Base-by-base conservation (phyloP, 2,797 vertebrate species). In the Sebastes elongatus region DNA sequence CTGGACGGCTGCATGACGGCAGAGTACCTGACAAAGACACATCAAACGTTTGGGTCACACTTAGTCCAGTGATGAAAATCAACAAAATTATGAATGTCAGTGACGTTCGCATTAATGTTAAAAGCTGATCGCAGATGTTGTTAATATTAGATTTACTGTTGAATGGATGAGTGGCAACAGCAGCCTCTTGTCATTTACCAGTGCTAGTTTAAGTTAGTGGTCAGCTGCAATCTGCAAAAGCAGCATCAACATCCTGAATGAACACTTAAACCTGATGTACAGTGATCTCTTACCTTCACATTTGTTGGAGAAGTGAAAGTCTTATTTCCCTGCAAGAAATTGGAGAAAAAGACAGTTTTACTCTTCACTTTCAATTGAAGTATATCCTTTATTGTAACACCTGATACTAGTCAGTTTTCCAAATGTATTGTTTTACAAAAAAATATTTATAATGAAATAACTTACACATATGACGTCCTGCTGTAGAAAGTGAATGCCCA, bases 401-500 rank as follows among this genome's bases (percentile, higher is more conserved):
- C 11, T 60, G 64, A 10, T 53, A 7, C 1, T 30, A 3, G 14
- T 46, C 27, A 2, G n/a, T 7, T 65, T 60, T 65, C 3, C 6
- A 75, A 7, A 63, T 55, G 2, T 16, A 32, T 46, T 8, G 3
- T 11, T 28, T 28, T 46, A 38, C 35, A 46, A 59, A 46, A 9
- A 60, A 81, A 4, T 6, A 28, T 2, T 20, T 18, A 20, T 53
- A 4, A n/a, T 22, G 0, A 52, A 23, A 61, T 25, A 28, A 92
- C 92, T 90, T 90, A 94, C 92, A 73, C 91, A 92, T 1, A 0
- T 0, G 27, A 77, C n/a, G 0, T 11, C 0, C 0, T 13, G 0
- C 0, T 0, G 0, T 1, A 28, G 30, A 30, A 7, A 2, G 28
- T 0, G 6, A 30, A 0, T 0, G 0, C 0, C 1, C 18, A 82